A percentile compares a stretch with the other conserved stretches of the same genome.
Evolutionary conservation across 2,113 vertebrate species (phyloP).

Genomic region (Centropus unirufus): DNA sequence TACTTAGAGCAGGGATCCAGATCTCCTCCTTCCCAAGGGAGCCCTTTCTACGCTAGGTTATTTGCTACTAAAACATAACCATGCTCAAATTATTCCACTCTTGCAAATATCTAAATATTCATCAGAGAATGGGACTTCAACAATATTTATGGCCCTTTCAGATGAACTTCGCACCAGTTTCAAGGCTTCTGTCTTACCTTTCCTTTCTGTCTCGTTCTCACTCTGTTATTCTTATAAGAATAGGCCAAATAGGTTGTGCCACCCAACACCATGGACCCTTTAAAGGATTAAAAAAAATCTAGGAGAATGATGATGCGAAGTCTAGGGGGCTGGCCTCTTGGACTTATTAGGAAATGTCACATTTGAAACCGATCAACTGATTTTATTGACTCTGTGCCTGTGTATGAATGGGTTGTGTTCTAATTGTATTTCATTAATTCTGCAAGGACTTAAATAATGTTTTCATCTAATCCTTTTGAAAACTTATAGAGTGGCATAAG

Average conservation of each 20-base stretch:
- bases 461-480: conserved; percentile 9
- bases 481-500: neutral
- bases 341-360: neutral
- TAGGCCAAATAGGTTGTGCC: neutral
- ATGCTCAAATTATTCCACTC: neutral
- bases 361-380: neutral
- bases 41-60: neutral
- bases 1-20: neutral
- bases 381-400: neutral
- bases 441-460: neutral
- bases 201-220: neutral
- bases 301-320: neutral
- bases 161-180: neutral
- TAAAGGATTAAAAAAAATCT: neutral
- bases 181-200: neutral
- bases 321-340: neutral
- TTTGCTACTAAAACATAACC: neutral
- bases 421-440: neutral
- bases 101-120: neutral
- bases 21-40: neutral
- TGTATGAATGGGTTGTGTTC: neutral
- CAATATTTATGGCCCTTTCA: neutral
- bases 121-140: neutral
- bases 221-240: neutral
- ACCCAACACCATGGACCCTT: neutral